phyloP scores from a whole-genome alignment of 2,113 vertebrate genomes.

The Amphiprion ocellaris region DNA sequence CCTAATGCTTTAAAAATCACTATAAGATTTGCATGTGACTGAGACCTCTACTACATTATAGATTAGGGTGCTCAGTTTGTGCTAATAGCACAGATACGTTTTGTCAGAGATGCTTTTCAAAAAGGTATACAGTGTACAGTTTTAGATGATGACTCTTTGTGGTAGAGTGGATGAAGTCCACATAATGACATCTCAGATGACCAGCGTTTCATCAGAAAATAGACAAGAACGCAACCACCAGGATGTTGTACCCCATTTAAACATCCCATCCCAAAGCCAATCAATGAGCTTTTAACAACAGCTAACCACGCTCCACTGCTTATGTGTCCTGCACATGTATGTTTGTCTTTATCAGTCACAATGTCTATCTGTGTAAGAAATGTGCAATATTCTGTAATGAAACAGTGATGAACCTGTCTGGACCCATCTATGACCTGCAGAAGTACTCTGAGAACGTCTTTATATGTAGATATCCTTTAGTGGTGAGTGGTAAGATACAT shows the following conservation, averaged over 20 bases:
- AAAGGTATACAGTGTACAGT: not conserved
- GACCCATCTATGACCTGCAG: slow-evolving; percentile 74
- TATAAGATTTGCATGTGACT: slow-evolving; percentile 67
- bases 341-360: slow-evolving; percentile 81
- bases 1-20: slow-evolving; percentile 52
- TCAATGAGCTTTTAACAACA: slow-evolving; percentile 76
- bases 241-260: slow-evolving; percentile 1
- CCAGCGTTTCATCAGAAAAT: not conserved
- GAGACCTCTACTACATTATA: slow-evolving; percentile 21
- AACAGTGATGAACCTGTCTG: slow-evolving; percentile 88
- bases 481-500: too few relatives aligned
- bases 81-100: slow-evolving; percentile 2
- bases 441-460: slow-evolving; percentile 42
- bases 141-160: not conserved
- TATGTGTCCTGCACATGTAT: slow-evolving; percentile 87
- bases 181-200: not conserved
- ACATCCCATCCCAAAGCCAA: slow-evolving; percentile 12
- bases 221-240: slow-evolving; percentile 1
- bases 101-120: not conserved
- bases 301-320: slow-evolving; percentile 84
- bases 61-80: not conserved
- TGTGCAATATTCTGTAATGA: slow-evolving; percentile 76
- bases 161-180: not conserved
- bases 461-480: not conserved
- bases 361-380: slow-evolving; percentile 83